Evolutionary conservation across 37 sponge, comb jelly and placozoan species (phyloP).

Genomic region (Bolinopsis microptera): DNA sequence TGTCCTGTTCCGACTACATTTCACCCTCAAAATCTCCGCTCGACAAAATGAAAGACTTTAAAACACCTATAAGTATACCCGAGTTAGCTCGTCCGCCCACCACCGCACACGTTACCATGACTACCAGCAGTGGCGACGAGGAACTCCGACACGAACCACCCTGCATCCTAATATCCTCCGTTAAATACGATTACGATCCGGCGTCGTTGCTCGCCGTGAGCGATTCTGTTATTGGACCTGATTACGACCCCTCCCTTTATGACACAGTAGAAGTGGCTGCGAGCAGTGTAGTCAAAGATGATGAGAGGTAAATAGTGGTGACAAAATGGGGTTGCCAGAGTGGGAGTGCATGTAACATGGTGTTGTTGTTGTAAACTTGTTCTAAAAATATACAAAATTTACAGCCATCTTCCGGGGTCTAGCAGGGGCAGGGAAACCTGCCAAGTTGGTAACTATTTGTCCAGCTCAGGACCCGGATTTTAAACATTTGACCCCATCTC

Average conservation of each 20-base stretch:
- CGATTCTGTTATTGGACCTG: background rate
- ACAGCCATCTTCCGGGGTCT: background rate
- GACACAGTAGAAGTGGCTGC: background rate
- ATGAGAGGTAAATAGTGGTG: background rate
- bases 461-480: background rate
- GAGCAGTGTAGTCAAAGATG: background rate
- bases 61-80: background rate
- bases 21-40: background rate
- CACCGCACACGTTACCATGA: background rate
- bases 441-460: background rate
- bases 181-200: constrained; percentile 42
- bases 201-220: background rate
- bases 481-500: background rate
- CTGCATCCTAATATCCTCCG: constrained; percentile 15
- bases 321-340: background rate
- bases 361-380: too few relatives aligned
- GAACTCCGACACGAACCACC: constrained; percentile 10
- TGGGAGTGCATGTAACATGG: too few relatives aligned
- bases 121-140: background rate
- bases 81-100: background rate
- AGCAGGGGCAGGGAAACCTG: background rate
- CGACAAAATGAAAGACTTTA: background rate
- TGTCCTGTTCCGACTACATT: constrained; percentile 62
- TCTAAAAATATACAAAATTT: background rate
- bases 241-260: constrained; percentile 4